Evolutionary conservation across 2,797 vertebrate genomes (phyloP), one percentile per base, ranked within the genome.

Genomic region (Poeciliopsis gracilis): DNA sequence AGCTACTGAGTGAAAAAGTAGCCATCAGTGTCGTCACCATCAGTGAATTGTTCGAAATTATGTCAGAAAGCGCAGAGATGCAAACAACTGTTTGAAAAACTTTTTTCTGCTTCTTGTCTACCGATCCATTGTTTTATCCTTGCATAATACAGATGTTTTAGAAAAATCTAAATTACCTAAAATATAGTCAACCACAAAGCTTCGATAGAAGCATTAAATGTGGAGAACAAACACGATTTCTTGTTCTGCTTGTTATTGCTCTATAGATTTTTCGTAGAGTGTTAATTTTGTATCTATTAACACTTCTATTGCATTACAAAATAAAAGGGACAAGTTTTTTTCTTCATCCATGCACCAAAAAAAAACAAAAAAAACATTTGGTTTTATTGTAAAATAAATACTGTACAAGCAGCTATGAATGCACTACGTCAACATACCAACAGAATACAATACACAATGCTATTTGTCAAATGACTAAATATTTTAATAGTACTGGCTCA

Each of bases 341-440:
- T 3, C 33, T 38, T 23, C 28, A 33, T 61, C 6, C 28, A 30
- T 33, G 28, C 13, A 61, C 16, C 33, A 63, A 63, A 63, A 63
- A 16, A 36, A 36, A 36, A 36, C 3, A 36, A 16, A 15, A 12
- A 12, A 4, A 15, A 45, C 2, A 45, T 45, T 12, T 15, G 43
- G 4, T 4, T 23, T 69, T 12, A 69, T 13, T 43, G 12, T 53
- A 72, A 82, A 28, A 71, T 41, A 77, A 23, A 84, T 36, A 77
- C n/a, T 82, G 23, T 67, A 41, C 61, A 79, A 76, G 41, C 72
- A 81, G 85, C 77, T 55, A 5, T 23, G 30, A 38, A 41, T 70
- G 77, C 87, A 81, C 66, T 53, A 80, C 55, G 71, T 82, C 69
- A 72, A 41, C 82, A 69, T 72, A 76, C 47, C 23, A 83, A 53